Evolutionary conservation across 2,888 invertebrate genomes (phyloP).

Genomic region (Macrosiphum euphorbiae): DNA sequence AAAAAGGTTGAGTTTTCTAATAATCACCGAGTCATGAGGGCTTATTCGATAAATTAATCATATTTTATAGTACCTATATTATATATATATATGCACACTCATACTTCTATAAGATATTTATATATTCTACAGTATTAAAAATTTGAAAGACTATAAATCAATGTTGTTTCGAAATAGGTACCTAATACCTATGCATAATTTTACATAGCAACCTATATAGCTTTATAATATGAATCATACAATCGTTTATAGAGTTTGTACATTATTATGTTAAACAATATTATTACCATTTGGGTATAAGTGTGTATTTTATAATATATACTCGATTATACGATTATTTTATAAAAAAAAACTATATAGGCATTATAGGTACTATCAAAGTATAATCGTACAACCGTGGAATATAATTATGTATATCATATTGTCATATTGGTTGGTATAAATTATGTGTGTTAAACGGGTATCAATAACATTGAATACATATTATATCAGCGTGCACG

Average conservation of each 20-base stretch:
- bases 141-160: constrained; percentile 18
- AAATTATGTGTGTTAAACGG: background rate
- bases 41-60: background rate
- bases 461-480: background rate
- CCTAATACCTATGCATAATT: background rate
- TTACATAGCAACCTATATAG: background rate
- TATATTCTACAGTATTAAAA: background rate
- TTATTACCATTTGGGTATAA: background rate
- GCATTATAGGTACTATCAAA: no score
- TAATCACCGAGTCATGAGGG: background rate
- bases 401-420: background rate
- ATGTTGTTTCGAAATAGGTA: background rate
- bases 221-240: background rate
- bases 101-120: background rate
- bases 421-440: background rate
- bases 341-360: background rate
- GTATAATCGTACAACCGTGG: background rate
- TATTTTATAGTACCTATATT: background rate
- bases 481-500: background rate
- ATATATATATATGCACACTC: background rate
- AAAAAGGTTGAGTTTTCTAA: constrained; percentile 9
- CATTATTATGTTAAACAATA: background rate
- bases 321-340: background rate
- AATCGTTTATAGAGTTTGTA: background rate
- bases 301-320: background rate